A percentile compares a stretch with the other conserved stretches of the same genome.
These are phyloP conservation scores for Zygogramma bicolorata DNA, from an alignment of 2,888 invertebrate genomes.

Conservation along the genomic window DNA sequence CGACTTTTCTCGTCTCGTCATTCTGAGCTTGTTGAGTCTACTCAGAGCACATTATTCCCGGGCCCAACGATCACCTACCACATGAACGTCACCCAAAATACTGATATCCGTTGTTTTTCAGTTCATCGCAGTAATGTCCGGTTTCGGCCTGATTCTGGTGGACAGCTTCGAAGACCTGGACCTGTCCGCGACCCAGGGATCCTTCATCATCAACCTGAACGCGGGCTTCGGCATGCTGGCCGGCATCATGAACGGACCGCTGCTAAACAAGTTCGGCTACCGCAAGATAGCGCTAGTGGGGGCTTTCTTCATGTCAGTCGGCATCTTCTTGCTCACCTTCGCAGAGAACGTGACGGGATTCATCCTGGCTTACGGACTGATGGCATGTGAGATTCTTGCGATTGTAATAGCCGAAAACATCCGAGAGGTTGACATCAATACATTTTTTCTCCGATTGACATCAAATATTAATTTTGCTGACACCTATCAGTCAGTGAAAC, in stretches of 20 bases:
- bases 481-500: no score
- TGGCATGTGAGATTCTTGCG: conserved; percentile 74
- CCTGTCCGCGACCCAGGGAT: conserved; percentile 73
- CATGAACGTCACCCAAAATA: no score
- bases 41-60: no score
- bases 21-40: no score
- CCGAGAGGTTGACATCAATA: no score
- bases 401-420: no score
- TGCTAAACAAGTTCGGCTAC: conserved; percentile 74
- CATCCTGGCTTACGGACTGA: conserved; percentile 75
- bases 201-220: conserved; percentile 75
- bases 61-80: no score
- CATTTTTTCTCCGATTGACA: no score
- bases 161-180: conserved; percentile 72
- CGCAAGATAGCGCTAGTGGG: conserved; percentile 74
- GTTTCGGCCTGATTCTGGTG: conserved; percentile 77
- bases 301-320: conserved; percentile 69
- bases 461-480: no score
- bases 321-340: conserved; percentile 73
- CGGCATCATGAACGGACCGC: conserved; percentile 75
- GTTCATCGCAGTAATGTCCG: conserved; percentile 64
- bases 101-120: conserved; percentile 42
- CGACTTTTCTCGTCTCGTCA: no score
- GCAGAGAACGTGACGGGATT: conserved; percentile 72
- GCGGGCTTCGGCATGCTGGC: conserved; percentile 77